Base-by-base conservation (phyloP, 2,113 vertebrate species). In the Spilogale gracilis region DNA sequence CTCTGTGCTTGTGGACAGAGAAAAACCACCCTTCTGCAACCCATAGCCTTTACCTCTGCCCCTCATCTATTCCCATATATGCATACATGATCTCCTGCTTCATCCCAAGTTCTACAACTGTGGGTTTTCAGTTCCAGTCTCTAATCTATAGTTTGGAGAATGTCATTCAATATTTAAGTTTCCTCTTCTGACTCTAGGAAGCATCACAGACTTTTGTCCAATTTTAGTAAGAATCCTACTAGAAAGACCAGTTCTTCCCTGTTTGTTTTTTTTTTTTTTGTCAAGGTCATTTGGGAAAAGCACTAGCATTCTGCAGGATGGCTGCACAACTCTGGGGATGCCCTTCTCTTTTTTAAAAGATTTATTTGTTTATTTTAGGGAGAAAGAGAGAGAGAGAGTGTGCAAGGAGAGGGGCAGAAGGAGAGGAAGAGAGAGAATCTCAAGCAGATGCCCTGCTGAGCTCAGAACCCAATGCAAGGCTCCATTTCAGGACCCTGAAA, bases 111-210 rank as follows among this genome's bases (percentile, higher is more conserved):
- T 60, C 63, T 50, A 18, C 4, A 48, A 18, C 48, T 73, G 1
- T 9, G 86, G 10, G 4, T 90, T 91, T 67, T 63, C 25, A 61
- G 5, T 84, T 80, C 25, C 61, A 27, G 32, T 60, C n/a, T 78
- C 83, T 78, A 23, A 83, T 5, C 23, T 60, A 61, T 9, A 92
- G 48, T 16, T 87, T 87, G 0, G 9, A 91, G 56, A 60, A 30
- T 18, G 23, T 38, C 74, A 56, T 61, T 74, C 27, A 67, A 4
- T 74, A 38, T 92, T 83, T 76, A 91, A 56, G 3, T 74, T 91
- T 88, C 45, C 3, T 71, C 43, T 96, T 82, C 9, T 76, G 48
- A 78, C 21, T 48, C 92, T 52, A 86, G 30, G 25, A 91, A 95
- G 18, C 50, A 61, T 73, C 32, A 76, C 10, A 79, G 50, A 69